A percentile compares a stretch with the other conserved stretches of the same genome.
These are phyloP conservation scores for Amniataba percoides DNA, from an alignment of 2,797 vertebrate genomes.

Conservation along the genomic window DNA sequence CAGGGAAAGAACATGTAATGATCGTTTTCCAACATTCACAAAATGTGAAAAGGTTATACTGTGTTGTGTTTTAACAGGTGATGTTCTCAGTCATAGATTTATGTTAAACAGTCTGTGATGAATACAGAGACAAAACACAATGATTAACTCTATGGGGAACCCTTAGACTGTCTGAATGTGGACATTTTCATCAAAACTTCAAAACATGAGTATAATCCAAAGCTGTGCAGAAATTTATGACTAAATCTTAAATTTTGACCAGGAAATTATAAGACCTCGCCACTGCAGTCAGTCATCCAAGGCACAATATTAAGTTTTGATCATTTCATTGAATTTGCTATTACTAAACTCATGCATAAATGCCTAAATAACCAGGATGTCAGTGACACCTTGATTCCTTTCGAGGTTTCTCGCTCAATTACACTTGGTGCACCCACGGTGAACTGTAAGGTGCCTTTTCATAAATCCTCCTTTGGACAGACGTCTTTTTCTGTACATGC, in stretches of 20 bases:
- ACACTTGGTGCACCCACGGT: neutral
- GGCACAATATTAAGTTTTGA: neutral
- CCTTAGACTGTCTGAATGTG: neutral
- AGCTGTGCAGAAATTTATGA: neutral
- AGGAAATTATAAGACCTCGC: neutral
- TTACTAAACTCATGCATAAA: neutral
- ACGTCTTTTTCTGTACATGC: neutral
- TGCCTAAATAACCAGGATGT: neutral
- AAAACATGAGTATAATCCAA: neutral
- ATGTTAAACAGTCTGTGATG: constrained; percentile 16
- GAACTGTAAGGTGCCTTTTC: neutral
- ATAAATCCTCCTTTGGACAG: neutral
- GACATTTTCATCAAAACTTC: neutral
- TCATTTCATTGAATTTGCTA: neutral
- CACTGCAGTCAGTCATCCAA: neutral
- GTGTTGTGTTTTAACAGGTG: constrained; percentile 1
- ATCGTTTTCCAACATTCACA: constrained; percentile 15
- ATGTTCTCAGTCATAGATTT: constrained; percentile 16
- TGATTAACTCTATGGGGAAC: constrained; percentile 9
- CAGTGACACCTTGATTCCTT: neutral
- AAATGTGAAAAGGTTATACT: neutral
- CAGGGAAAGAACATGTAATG: constrained; percentile 10
- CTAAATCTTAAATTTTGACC: neutral
- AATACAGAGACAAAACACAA: constrained; percentile 14
- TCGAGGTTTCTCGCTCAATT: neutral